Evolutionary conservation across 2,113 vertebrate species (phyloP).

Genomic region (Urocynchramus pylzowi): DNA sequence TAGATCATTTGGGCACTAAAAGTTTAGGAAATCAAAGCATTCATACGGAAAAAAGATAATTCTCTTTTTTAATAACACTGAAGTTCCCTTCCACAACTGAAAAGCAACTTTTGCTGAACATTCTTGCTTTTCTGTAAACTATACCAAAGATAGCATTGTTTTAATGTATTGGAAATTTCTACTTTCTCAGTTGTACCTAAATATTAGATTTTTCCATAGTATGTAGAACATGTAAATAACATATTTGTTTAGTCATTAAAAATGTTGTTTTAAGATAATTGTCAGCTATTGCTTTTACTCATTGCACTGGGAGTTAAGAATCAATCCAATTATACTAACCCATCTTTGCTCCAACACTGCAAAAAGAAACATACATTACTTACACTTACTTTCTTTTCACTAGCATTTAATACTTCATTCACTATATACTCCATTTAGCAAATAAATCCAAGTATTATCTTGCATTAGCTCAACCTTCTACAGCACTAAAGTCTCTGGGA

Average conservation of each 20-base stretch:
- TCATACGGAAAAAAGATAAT: not conserved
- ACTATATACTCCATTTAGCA: not conserved
- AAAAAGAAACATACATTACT: not conserved
- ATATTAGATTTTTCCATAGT: not conserved
- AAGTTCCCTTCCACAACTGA: not conserved
- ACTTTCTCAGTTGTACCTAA: not conserved
- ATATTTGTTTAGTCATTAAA: not conserved
- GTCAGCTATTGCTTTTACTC: not conserved
- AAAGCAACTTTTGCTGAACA: not conserved
- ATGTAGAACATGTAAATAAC: not conserved
- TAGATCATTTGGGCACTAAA: not conserved
- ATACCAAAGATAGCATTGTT: not conserved
- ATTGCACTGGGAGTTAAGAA: not conserved
- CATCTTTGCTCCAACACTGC: not conserved
- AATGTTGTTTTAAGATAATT: not conserved
- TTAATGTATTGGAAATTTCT: not conserved
- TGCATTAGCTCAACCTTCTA: not conserved
- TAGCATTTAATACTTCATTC: not conserved
- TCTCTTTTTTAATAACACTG: not conserved
- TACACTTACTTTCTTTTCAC: not conserved
- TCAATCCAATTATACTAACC: not conserved
- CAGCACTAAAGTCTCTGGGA: not conserved
- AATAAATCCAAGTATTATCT: not conserved
- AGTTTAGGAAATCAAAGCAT: not conserved
- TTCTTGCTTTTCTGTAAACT: not conserved